Evolutionary conservation across 2,888 invertebrate species (phyloP), one percentile per base, ranked within the genome.

Genomic region (Apotomis betuletana): DNA sequence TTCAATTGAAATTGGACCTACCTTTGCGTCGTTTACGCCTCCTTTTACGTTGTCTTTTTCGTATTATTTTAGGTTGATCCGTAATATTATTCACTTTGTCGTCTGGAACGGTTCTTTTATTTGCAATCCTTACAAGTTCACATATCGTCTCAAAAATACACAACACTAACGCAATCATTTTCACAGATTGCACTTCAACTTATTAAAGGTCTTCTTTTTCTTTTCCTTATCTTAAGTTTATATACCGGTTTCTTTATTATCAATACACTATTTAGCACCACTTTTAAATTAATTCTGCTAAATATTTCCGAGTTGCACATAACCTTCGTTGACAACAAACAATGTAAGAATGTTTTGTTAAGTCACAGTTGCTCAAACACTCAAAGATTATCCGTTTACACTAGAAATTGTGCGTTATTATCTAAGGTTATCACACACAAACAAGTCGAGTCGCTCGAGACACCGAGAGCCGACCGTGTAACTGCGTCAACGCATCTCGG

Each of bases 91-190:
- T 65, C 63, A 62, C 65, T 72, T 77, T 46, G n/a, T 65, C 46
- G 9, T 77, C 61, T 77, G 46, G 13, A 13, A 13, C 36, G 36
- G 38, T 71, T 67, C 59, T 74, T 52, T 70, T 73, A 74, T 80
- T 80, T 13, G 69, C 79, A 82, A 75, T 82, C 78, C 77, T 85
- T 61, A 83, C 80, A 58, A 88, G 75, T 74, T 90, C 85, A 74
- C 90, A 82, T 73, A 92, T 77, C 81, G 87, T 88, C 3, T 85
- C 83, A 73, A 90, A 77, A 68, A 91, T 80, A 77, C 83, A 91
- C 83, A 90, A 80, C 80, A 90, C 83, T 73, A 90, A 76, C 38
- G 81, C 91, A 69, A 92, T 90, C 92, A 92, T 92, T 78, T 82
- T 81, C 74, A 76, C 74, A 69, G 70, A 78, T 74, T 57, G 41